Conservation (phyloP, 2,888 invertebrate species). For the Microctonus aethiopoides region DNA sequence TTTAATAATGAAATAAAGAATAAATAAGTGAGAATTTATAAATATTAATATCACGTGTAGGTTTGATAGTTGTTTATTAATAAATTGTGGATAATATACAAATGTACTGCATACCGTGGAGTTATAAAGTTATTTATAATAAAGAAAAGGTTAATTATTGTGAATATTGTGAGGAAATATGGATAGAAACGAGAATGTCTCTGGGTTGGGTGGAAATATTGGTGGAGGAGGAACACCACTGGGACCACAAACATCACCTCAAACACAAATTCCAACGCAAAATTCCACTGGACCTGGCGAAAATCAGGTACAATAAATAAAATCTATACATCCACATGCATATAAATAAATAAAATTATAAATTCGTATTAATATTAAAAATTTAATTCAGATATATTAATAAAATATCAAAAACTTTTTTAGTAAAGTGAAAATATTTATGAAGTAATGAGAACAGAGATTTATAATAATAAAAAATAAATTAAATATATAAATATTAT, state of each 20-base stretch:
- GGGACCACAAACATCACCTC: slow-evolving; percentile 53
- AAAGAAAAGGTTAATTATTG: background rate
- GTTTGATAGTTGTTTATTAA: background rate
- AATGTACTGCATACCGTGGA: background rate
- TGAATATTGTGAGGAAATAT: slow-evolving; percentile 39
- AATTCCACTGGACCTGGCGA: slow-evolving; percentile 54
- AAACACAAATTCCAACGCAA: slow-evolving; percentile 48
- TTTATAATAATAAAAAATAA: background rate
- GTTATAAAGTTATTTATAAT: background rate
- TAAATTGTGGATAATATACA: background rate
- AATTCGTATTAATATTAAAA: background rate
- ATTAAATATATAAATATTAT: background rate
- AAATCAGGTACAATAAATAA: slow-evolving; percentile 59
- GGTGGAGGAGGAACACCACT: slow-evolving; percentile 45
- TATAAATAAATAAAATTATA: background rate
- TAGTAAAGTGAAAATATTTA: background rate
- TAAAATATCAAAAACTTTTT: background rate
- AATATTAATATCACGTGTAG: no score
- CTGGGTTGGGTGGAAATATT: slow-evolving; percentile 44
- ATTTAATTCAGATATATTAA: background rate
- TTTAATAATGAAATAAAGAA: no score
- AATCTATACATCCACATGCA: no score
- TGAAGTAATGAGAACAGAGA: slow-evolving; percentile 15
- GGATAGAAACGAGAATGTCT: slow-evolving; percentile 56
- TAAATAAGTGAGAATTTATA: no score